Evolutionary conservation across 2,888 invertebrate species (phyloP).

Genomic region (Congeria kusceri): DNA sequence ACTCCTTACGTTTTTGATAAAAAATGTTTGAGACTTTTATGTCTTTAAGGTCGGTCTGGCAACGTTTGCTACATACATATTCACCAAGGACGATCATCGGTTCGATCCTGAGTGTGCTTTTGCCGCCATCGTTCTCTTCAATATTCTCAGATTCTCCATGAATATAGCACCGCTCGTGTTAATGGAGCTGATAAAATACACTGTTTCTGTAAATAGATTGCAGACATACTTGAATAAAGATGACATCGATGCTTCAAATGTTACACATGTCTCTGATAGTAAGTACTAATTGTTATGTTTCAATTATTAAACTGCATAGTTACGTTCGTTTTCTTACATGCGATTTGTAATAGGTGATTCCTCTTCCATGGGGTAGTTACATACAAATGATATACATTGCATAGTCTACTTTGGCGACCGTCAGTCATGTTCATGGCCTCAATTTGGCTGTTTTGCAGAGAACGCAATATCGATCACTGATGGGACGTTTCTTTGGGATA

Average conservation of each 20-base stretch:
- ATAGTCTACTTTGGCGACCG: too few species aligned
- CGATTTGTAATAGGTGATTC: too few species aligned
- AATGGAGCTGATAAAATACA: slow-evolving; percentile 71
- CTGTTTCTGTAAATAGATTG: slow-evolving; percentile 65
- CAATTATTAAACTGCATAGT: too few species aligned
- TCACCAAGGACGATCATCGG: slow-evolving; percentile 76
- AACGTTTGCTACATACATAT: slow-evolving; percentile 81
- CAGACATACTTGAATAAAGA: slow-evolving; percentile 64
- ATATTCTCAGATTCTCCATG: slow-evolving; percentile 91
- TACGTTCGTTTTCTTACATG: too few species aligned
- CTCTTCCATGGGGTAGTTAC: too few species aligned
- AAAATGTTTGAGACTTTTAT: neutral
- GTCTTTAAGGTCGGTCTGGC: slow-evolving; percentile 77
- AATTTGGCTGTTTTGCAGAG: slow-evolving; percentile 34
- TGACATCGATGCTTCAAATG: slow-evolving; percentile 64
- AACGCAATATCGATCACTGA: slow-evolving; percentile 58
- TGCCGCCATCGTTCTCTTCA: slow-evolving; percentile 85
- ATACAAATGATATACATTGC: too few species aligned
- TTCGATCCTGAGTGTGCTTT: slow-evolving; percentile 89
- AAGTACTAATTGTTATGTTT: neutral
- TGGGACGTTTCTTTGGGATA: slow-evolving; percentile 71
- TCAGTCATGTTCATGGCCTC: too few species aligned
- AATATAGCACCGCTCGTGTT: slow-evolving; percentile 98
- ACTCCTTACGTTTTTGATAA: too few species aligned
- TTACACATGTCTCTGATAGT: slow-evolving; percentile 54